Base-by-base conservation (phyloP, 2,797 vertebrate species). In the Hirundo rustica region DNA sequence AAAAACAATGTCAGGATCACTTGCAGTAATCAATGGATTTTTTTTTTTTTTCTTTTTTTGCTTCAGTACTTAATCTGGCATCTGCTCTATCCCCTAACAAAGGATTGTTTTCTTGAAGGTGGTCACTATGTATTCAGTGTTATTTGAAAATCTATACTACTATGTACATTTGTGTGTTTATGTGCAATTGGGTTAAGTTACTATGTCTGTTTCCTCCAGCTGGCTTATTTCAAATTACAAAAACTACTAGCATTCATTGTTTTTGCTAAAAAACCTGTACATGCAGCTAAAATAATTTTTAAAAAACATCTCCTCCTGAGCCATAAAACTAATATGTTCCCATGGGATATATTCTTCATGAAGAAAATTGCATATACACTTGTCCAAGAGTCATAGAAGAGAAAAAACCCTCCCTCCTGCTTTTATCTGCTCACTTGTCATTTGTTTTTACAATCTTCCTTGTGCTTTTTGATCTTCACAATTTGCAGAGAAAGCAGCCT, bases 111-210 rank as follows among this genome's bases (percentile, higher is more conserved):
- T 72, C 86, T 94, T 92, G 66, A 89, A 83, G 72, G 94, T 42
- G 75, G 84, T 87, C 80, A 73, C 79, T 95, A 47, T 67, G 76
- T 70, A 4, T 86, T 90, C 34, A 21, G 44, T n/a, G 75, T 86
- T 72, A 70, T 87, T 85, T 94, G 61, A 95, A 96, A 94, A 96
- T 95, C 77, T 87, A 73, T 92, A 75, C 50, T 78, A 23, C 54
- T 94, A 76, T 50, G 73, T 9, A 54, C n/a, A 50, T 26, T 26
- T 73, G 2, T 27, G 14, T 45, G 22, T n/a, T 76, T 60, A 75
- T n/a, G 40, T 4, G 16, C 34, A 79, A 67, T 47, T 91, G 13
- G 30, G 11, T 94, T 91, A 93, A n/a, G 38, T 88, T n/a, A 2
- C 83, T 87, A 55, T 67, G 26, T 36, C 44, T 68, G 36, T 64